Evolutionary conservation across 1,140 invertebrate genomes (phyloP).

Genomic region (Micrasema minimum): DNA sequence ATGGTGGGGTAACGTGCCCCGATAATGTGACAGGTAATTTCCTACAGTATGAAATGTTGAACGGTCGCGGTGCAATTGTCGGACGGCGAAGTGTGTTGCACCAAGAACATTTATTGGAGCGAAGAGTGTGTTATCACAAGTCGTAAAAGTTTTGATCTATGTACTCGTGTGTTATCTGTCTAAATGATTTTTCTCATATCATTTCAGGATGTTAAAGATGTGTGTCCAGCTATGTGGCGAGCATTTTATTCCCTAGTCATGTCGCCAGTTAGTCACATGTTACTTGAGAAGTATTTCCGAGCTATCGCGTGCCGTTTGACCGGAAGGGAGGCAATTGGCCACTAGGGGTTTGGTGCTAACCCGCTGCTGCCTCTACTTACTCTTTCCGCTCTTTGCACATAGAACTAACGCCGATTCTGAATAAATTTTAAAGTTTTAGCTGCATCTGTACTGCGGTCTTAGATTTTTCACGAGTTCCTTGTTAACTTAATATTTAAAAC

Average conservation of each 20-base stretch:
- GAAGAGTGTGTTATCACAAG: no score
- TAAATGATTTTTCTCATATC: no score
- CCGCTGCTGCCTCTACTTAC: not conserved
- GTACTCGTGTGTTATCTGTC: no score
- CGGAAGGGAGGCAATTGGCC: slow-evolving; percentile 38
- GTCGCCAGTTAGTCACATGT: slow-evolving; percentile 32
- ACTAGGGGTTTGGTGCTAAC: slow-evolving; percentile 29
- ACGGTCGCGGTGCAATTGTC: slow-evolving; percentile 10
- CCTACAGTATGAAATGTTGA: slow-evolving; percentile 41
- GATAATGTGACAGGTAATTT: slow-evolving; percentile 52
- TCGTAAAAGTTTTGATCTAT: not conserved
- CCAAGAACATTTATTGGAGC: no score
- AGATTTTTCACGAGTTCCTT: no score
- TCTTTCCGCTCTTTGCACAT: no score
- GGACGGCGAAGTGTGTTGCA: slow-evolving; percentile 1
- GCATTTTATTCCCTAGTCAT: not conserved
- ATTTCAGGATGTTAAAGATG: no score
- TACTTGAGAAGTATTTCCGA: slow-evolving; percentile 43
- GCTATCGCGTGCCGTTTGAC: slow-evolving; percentile 44
- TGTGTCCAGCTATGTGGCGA: no score
- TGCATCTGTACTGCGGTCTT: no score
- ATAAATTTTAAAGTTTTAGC: slow-evolving; percentile 15
- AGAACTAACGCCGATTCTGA: not conserved
- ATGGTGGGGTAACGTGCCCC: slow-evolving; percentile 5
- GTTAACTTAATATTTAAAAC: no score